A percentile compares a stretch with the other conserved stretches of the same genome.
phyloP scores from a whole-genome alignment of 1,140 invertebrate species.

The Globodera rostochiensis region DNA sequence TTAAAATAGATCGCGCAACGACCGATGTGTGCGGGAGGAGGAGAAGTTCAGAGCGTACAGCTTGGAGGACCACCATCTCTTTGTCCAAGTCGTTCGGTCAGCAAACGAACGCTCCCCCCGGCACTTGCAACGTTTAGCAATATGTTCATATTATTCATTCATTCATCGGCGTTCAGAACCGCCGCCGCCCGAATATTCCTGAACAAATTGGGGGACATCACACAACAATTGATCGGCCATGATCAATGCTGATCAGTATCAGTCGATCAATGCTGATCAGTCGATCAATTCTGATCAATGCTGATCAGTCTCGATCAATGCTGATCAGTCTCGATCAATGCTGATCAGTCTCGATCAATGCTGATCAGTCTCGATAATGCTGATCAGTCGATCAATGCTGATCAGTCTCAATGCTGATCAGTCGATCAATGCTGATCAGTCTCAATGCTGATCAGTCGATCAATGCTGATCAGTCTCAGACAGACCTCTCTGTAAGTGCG shows the following conservation, averaged over 20 bases:
- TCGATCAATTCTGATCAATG: background rate
- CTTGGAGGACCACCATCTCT: too few relatives aligned
- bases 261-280: too few relatives aligned
- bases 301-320: background rate
- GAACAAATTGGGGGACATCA: background rate
- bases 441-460: too few relatives aligned
- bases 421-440: too few relatives aligned
- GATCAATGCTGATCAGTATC: too few relatives aligned
- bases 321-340: background rate
- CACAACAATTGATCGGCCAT: background rate
- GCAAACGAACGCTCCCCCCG: too few relatives aligned
- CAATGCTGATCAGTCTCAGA: background rate
- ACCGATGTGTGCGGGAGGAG: background rate
- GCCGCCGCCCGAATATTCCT: constrained; percentile 16
- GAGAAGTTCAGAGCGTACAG: background rate
- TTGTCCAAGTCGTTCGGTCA: too few relatives aligned
- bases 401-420: background rate
- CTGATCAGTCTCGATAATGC: too few relatives aligned
- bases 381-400: background rate
- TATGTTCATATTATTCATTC: background rate
- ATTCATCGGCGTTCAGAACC: background rate
- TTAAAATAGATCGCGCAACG: background rate
- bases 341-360: too few relatives aligned
- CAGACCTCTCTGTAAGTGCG: constrained; percentile 50
- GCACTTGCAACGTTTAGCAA: too few relatives aligned